Conservation (phyloP, 2,113 vertebrate species). For the Alaudala cheleensis region DNA sequence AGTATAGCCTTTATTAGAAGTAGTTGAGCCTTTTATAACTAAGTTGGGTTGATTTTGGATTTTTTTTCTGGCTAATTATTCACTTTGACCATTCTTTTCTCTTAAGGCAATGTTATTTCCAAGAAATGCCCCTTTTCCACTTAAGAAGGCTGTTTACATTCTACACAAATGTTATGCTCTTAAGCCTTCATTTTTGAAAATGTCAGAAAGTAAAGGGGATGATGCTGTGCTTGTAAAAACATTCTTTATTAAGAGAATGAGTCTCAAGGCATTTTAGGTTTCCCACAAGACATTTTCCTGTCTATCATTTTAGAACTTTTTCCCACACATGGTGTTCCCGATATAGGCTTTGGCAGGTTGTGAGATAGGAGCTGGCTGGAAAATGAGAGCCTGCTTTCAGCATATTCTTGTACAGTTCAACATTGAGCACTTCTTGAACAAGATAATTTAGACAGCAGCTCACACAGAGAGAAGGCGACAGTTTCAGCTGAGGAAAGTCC, state of each 20-base stretch:
- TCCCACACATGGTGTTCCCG: conserved; percentile 5
- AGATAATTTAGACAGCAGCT: neutral
- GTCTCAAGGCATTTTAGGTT: conserved; percentile 23
- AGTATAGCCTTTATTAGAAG: neutral
- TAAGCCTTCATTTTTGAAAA: conserved; percentile 16
- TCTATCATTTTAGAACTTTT: conserved; percentile 35
- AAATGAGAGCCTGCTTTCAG: conserved; percentile 34
- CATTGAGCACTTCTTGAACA: neutral
- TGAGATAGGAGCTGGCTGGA: neutral
- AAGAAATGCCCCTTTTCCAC: neutral
- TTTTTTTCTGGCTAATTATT: neutral
- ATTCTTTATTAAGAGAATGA: conserved; percentile 11
- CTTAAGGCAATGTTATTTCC: neutral
- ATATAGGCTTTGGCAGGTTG: conserved; percentile 25
- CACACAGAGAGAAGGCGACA: neutral
- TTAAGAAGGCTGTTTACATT: conserved; percentile 19
- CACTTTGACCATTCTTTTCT: neutral
- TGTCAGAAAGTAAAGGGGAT: conserved; percentile 3
- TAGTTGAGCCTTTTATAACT: neutral
- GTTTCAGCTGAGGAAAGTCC: neutral
- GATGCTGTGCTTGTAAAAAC: neutral
- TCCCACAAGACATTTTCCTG: conserved; percentile 29
- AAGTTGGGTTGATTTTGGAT: neutral
- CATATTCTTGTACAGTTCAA: neutral
- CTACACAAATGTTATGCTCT: neutral